Conservation (phyloP, 2,888 invertebrate species). For the Hetaerina titia region DNA sequence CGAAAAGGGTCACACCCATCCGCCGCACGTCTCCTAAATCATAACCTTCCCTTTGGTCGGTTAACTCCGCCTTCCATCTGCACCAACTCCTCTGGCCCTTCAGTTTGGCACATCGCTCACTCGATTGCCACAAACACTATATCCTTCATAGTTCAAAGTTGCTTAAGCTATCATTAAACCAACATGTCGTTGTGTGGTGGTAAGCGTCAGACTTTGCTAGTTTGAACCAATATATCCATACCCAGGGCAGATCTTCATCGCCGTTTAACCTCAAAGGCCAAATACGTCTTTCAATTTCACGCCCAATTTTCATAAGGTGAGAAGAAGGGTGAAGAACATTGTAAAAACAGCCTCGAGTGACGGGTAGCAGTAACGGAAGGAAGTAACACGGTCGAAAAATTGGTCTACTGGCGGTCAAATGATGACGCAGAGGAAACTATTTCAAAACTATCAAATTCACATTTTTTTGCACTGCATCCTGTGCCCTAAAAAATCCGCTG, state of each 20-base stretch:
- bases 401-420: neutral
- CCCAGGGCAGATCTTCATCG: neutral
- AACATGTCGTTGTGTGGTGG: neutral
- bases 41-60: constrained; percentile 20
- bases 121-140: neutral
- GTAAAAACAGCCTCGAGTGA: neutral
- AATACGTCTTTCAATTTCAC: constrained; percentile 47
- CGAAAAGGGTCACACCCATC: constrained; percentile 23
- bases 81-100: neutral
- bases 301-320: neutral
- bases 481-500: neutral
- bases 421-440: neutral
- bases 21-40: constrained; percentile 5
- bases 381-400: neutral
- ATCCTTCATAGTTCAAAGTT: neutral
- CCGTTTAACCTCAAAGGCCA: neutral
- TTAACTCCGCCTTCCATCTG: constrained; percentile 25
- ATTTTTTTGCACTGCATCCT: neutral
- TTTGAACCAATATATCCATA: neutral
- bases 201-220: neutral
- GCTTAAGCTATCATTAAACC: neutral
- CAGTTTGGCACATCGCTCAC: constrained; percentile 42
- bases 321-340: neutral
- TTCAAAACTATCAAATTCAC: neutral
- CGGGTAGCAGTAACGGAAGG: neutral